A percentile compares a stretch with the other conserved stretches of the same genome.
These are phyloP conservation scores for Tortricodes alternella DNA, from an alignment of 2,888 invertebrate species.

Conservation along the genomic window DNA sequence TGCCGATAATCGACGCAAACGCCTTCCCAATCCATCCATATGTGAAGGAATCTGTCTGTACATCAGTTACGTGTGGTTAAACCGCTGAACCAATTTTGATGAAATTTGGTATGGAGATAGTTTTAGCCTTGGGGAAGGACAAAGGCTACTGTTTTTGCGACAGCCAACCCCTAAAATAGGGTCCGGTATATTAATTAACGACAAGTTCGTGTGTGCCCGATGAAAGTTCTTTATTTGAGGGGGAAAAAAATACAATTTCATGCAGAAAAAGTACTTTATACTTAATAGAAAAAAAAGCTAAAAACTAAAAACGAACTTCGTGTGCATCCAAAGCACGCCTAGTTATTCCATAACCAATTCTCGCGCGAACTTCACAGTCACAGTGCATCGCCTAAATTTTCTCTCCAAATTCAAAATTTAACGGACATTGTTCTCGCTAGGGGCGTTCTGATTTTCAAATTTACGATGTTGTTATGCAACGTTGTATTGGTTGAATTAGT, in stretches of 20 bases:
- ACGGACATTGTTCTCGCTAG: constrained; percentile 33
- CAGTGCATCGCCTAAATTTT: constrained; percentile 5
- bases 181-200: no score
- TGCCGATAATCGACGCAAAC: no score
- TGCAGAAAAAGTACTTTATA: no score
- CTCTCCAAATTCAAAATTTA: constrained; percentile 34
- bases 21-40: no score
- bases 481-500: constrained; percentile 36
- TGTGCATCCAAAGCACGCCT: background rate
- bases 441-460: constrained; percentile 38
- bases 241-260: no score
- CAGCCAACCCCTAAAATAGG: background rate
- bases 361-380: background rate
- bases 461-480: constrained; percentile 37
- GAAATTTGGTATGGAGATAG: background rate
- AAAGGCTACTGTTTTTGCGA: background rate
- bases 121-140: no score
- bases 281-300: no score
- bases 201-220: no score
- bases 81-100: background rate
- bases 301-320: background rate
- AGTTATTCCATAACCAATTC: background rate
- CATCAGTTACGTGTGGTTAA: no score
- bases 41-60: no score
- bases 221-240: no score